These are phyloP conservation scores for Plecturocebus donacophilus DNA, from an alignment of 2,113 vertebrate species.

Conservation along the genomic window DNA sequence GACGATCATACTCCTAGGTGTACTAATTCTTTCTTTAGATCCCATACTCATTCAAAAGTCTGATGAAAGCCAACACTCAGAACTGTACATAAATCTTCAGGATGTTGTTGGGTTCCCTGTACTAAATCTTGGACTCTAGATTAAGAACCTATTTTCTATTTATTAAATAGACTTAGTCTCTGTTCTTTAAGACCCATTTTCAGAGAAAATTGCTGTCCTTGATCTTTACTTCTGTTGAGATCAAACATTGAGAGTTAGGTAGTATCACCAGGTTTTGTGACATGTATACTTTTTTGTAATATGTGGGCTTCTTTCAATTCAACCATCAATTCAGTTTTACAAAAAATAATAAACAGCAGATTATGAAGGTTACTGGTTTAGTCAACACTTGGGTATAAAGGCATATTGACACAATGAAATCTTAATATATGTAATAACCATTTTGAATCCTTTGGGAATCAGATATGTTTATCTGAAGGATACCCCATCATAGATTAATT, in stretches of 20 bases:
- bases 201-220: background rate
- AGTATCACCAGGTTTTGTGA: background rate
- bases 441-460: background rate
- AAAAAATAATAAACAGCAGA: background rate
- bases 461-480: background rate
- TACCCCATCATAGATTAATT: background rate
- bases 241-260: background rate
- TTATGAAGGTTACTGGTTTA: background rate
- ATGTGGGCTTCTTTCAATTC: background rate
- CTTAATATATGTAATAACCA: background rate
- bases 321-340: constrained; percentile 1
- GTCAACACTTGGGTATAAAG: background rate
- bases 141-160: background rate
- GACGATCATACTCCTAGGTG: background rate
- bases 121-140: background rate
- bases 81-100: background rate
- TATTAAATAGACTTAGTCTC: background rate
- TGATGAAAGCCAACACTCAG: background rate
- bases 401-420: background rate
- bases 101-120: background rate
- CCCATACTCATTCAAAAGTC: background rate
- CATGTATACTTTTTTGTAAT: constrained; percentile 9
- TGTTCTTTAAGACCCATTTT: background rate
- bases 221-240: background rate
- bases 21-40: background rate